phyloP scores from a whole-genome alignment of 2,888 invertebrate genomes.

The Caenorhabditis parvicauda region DNA sequence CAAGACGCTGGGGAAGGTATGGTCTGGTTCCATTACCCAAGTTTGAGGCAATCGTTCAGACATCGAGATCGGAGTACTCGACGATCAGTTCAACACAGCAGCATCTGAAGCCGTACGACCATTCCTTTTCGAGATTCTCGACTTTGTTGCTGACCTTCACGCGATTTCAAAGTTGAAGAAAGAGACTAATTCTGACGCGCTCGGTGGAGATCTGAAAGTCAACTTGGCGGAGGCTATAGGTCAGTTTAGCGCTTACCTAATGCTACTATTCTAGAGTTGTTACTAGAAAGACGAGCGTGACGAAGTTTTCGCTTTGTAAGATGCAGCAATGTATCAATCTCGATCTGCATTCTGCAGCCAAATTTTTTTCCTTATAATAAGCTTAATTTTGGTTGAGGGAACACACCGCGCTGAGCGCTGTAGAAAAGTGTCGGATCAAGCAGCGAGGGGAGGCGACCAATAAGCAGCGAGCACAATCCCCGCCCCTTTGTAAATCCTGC shows the following conservation, averaged over 20 bases:
- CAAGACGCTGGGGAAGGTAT: slow-evolving; percentile 48
- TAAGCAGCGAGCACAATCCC: too few species aligned
- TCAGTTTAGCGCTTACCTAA: background rate
- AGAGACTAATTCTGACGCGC: slow-evolving; percentile 68
- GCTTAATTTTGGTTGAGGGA: too few species aligned
- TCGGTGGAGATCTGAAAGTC: slow-evolving; percentile 93
- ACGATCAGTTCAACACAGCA: slow-evolving; percentile 71
- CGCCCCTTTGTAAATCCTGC: too few species aligned
- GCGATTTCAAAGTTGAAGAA: slow-evolving; percentile 88
- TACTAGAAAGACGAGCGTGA: too few species aligned
- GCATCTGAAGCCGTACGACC: slow-evolving; percentile 90
- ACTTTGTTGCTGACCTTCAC: slow-evolving; percentile 92
- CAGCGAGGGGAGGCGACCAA: too few species aligned
- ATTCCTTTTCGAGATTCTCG: slow-evolving; percentile 86
- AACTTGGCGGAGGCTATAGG: slow-evolving; percentile 66
- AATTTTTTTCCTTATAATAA: too few species aligned
- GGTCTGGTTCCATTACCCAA: background rate
- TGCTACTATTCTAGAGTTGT: too few species aligned
- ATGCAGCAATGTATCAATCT: too few species aligned
- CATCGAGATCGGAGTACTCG: slow-evolving; percentile 33
- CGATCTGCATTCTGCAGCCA: too few species aligned
- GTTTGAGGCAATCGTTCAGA: slow-evolving; percentile 14
- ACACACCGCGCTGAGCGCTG: too few species aligned
- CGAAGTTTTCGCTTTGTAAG: too few species aligned
- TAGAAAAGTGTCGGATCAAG: too few species aligned